A percentile compares a stretch with the other conserved stretches of the same genome.
These are phyloP conservation scores for Numenius arquata DNA, from an alignment of 2,113 vertebrate genomes.

Conservation along the genomic window DNA sequence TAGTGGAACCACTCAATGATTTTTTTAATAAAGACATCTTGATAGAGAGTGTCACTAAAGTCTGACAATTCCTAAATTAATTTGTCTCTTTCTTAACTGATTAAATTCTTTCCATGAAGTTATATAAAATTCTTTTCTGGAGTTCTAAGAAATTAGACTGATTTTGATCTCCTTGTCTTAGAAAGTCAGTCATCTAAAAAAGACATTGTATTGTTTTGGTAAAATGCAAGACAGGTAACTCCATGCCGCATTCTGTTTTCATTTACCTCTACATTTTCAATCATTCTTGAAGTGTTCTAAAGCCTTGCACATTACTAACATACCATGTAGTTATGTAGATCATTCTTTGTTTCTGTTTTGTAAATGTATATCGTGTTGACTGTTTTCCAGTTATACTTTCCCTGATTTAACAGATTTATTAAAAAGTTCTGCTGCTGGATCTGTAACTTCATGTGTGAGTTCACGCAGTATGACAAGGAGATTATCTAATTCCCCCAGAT, in stretches of 20 bases:
- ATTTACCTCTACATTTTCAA: background rate
- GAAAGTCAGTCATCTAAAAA: background rate
- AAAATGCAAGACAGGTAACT: background rate
- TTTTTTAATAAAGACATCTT: background rate
- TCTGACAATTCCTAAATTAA: background rate
- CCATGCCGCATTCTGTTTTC: background rate
- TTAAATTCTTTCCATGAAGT: background rate
- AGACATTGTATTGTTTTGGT: background rate
- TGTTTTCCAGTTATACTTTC: background rate
- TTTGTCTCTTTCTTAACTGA: background rate
- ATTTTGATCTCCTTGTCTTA: background rate
- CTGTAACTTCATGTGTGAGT: background rate
- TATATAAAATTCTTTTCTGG: background rate
- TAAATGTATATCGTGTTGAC: background rate
- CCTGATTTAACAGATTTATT: background rate
- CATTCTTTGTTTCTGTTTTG: background rate
- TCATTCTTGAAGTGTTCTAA: background rate
- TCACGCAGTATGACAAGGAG: background rate
- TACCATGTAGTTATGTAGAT: background rate
- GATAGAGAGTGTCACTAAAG: background rate
- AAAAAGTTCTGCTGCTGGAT: background rate
- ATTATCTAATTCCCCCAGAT: background rate
- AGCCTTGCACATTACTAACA: background rate
- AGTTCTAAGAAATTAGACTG: background rate
- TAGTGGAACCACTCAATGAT: background rate